phyloP scores from a whole-genome alignment of 2,888 invertebrate species.

The Acheta domesticus region DNA sequence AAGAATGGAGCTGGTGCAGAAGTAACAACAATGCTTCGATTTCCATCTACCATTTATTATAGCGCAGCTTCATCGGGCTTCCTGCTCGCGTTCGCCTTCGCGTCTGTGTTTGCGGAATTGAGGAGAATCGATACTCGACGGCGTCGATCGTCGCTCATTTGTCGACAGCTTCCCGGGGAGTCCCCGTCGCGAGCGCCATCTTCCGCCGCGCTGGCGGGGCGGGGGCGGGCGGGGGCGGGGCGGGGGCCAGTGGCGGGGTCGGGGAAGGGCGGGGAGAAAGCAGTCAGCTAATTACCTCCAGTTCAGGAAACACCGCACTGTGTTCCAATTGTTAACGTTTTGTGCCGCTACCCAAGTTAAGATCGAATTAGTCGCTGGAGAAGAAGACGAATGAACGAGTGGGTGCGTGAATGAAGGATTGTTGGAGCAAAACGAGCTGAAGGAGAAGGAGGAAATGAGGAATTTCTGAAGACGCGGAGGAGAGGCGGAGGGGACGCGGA shows the following conservation, averaged over 20 bases:
- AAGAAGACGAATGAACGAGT: not conserved
- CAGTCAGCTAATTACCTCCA: not conserved
- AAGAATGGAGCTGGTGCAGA: no score
- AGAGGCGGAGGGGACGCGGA: not conserved
- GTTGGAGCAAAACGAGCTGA: not conserved
- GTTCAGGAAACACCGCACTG: not conserved
- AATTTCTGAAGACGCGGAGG: not conserved
- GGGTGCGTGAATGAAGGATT: slow-evolving; percentile 1
- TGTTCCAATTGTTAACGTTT: slow-evolving; percentile 11
- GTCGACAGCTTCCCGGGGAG: not conserved
- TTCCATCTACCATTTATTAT: no score
- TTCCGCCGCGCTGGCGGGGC: not conserved
- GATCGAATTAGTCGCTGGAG: slow-evolving; percentile 10
- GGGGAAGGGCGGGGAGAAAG: no score
- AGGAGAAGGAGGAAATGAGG: slow-evolving; percentile 7
- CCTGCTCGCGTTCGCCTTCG: no score
- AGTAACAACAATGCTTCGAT: no score
- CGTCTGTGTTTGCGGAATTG: no score
- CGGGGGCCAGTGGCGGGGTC: no score
- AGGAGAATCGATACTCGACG: no score
- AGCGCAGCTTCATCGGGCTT: no score
- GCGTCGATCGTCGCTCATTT: not conserved
- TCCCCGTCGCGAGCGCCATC: not conserved
- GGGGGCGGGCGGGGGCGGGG: no score
- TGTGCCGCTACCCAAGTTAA: not conserved